Evolutionary conservation across 2,113 vertebrate species (phyloP), one percentile per base, ranked within the genome.

Genomic region (Ranitomeya variabilis): DNA sequence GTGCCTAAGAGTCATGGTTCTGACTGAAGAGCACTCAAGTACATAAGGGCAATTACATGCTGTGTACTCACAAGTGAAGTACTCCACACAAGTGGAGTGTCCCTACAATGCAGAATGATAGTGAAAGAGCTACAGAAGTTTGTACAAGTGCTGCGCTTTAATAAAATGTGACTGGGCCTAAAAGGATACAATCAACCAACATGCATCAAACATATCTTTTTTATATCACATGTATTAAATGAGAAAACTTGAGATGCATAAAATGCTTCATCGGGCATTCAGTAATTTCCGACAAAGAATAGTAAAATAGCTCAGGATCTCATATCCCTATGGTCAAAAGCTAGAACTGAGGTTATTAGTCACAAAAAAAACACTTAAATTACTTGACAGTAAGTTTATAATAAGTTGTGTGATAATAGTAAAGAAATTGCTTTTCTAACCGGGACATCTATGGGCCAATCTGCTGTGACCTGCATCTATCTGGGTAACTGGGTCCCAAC

Each of bases 1-100:
- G 73, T 21, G 73, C 21, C 37, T 52, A 76, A 76, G 73, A 76
- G 73, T 52, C 37, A 51, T 52, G 51, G 45, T 21, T 52, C 16
- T 76, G 73, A 12, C 37, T 76, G 73, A 45, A 76, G 73, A 76
- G 52, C 73, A 52, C 73, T 52, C 37, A 45, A 74, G 26, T 31
- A 71, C 67, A 71, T 71, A 13, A 71, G 23, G 37, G 16, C 71
- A 51, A 76, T 76, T 76, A 76, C 45, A 19, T 76, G 73, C 73
- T 21, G 73, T 76, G 73, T 52, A 52, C 37, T 76, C 73, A 51
- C 73, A 51, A 51, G 73, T 21, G 26, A 76, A 52, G 37, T 4
- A 15, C 73, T 76, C 73, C 71, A 74, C 1, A 74, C 6, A 74
- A 45, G 16, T 7, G 71, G 31, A 37, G 26, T 16, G 15, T 31